Evolutionary conservation across 2,888 invertebrate genomes (phyloP), one percentile per base, ranked within the genome.

Genomic region (Noctua janthe): DNA sequence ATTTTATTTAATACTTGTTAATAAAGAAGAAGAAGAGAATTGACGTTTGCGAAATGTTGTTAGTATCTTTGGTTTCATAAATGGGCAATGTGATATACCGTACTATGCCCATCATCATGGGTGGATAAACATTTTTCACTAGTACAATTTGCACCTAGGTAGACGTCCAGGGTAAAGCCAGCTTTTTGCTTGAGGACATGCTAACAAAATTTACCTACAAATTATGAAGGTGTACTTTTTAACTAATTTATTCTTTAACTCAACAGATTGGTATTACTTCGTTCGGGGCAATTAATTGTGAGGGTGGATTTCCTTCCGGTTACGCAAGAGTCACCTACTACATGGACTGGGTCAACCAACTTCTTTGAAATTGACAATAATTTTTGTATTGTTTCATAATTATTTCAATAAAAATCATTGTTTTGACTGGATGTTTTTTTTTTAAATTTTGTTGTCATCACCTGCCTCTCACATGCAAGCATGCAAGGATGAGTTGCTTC

Each of bases 231-330:
- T 23, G 23, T 17, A 8, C 64, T 17, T 17, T 64, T 64, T 17
- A 11, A 39, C 1, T 23, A 11, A 17, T 11, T 66, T 10, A 62
- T 39, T 67, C 23, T 67, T 43, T 66, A 7, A 11, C 47, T 35
- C 13, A 17, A 72, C 74, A 78, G 77, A 66, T 78, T 78, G 77
- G 77, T 47, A 66, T 78, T 7, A 66, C 66, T 54, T 66, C 77
- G 10, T 74, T 78, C 17, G 77, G 66, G 4, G 0, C 29, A 2
- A 11, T 17, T 17, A 29, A 15, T 23, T 76, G 75, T 47, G 75
- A 76, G 8, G 23, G 20, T 23, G 47, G 56, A 5, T 8, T 6
- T 43, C 75, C 75, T 35, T 76, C 75, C 17, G 75, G 54, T 15
- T 76, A 59, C 35, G 70, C 70, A 43, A 76, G 75, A 56, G 75